A percentile compares a stretch with the other conserved stretches of the same genome.
These are phyloP conservation scores for Crossaster papposus DNA, from an alignment of 53 echinoderm and acorn worm species.

Conservation along the genomic window DNA sequence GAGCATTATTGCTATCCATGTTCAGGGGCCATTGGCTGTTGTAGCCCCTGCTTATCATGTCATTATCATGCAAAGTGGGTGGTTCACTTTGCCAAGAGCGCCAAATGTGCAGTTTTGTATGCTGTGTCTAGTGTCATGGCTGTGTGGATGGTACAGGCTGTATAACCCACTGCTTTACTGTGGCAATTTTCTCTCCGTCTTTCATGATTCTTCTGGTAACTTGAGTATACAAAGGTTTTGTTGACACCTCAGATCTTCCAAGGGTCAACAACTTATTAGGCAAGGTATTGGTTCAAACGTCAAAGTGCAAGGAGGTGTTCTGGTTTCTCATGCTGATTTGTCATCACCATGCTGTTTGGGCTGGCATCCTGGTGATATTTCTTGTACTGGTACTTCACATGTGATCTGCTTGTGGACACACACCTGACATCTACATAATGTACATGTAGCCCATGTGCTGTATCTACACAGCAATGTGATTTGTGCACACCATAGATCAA, in stretches of 20 bases:
- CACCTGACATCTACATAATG: conserved; percentile 16
- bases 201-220: neutral
- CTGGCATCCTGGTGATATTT: neutral
- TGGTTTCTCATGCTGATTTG: neutral
- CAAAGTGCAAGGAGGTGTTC: conserved; percentile 5
- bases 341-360: conserved; percentile 4
- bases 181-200: neutral
- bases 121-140: neutral
- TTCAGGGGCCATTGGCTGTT: conserved; percentile 41
- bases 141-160: neutral
- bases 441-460: conserved; percentile 18
- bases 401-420: neutral
- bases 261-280: neutral
- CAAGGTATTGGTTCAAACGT: neutral
- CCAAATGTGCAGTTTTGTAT: conserved; percentile 41
- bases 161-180: neutral
- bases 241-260: conserved; percentile 26
- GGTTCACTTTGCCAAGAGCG: conserved; percentile 44
- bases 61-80: conserved; percentile 62
- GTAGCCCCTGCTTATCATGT: conserved; percentile 37
- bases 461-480: conserved; percentile 8
- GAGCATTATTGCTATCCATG: conserved; percentile 19
- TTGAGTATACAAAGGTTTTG: neutral
- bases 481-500: neutral
- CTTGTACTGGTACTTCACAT: neutral